Percentiles rank a stretch among this genome's conserved stretches.
Conservation (phyloP, 2,888 invertebrate species). For the Hemithea aestivaria region DNA sequence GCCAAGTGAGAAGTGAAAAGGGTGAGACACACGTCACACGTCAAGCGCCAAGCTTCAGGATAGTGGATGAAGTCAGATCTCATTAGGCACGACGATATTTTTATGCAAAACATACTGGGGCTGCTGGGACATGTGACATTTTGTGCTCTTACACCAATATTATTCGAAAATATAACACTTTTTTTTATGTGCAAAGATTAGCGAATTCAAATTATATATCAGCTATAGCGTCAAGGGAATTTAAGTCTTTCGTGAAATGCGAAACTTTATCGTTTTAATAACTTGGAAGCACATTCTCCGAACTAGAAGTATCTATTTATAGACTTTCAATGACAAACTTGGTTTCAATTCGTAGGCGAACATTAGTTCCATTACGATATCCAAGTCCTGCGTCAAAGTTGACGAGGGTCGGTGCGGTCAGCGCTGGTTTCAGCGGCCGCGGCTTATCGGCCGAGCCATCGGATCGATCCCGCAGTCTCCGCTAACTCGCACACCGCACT, state of each 20-base stretch:
- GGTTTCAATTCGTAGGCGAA: conserved; percentile 15
- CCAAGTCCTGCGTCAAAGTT: conserved; percentile 50
- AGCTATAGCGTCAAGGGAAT: too few relatives aligned
- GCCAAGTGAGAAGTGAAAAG: conserved; percentile 50
- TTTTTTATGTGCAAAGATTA: too few relatives aligned
- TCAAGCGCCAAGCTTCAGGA: conserved; percentile 23
- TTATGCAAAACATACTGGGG: conserved; percentile 11
- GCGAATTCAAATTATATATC: too few relatives aligned
- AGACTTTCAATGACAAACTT: conserved; percentile 10
- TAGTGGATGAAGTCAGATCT: conserved; percentile 30
- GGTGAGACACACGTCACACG: conserved; percentile 52
- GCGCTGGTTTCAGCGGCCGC: conserved; percentile 39
- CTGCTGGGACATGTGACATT: background rate
- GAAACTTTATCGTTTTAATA: too few relatives aligned
- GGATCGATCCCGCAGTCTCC: conserved; percentile 35
- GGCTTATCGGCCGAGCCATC: conserved; percentile 46
- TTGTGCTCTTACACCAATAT: background rate
- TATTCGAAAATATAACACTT: too few relatives aligned
- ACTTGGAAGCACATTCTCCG: background rate
- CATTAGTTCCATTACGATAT: conserved; percentile 26
- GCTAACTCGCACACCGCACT: conserved; percentile 10
- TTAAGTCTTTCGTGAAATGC: too few relatives aligned
- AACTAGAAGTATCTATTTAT: conserved; percentile 12
- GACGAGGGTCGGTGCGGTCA: conserved; percentile 54
- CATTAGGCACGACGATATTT: conserved; percentile 31